Evolutionary conservation across 2,113 vertebrate species (phyloP), one percentile per base, ranked within the genome.

Genomic region (Anarrhichthys ocellatus): DNA sequence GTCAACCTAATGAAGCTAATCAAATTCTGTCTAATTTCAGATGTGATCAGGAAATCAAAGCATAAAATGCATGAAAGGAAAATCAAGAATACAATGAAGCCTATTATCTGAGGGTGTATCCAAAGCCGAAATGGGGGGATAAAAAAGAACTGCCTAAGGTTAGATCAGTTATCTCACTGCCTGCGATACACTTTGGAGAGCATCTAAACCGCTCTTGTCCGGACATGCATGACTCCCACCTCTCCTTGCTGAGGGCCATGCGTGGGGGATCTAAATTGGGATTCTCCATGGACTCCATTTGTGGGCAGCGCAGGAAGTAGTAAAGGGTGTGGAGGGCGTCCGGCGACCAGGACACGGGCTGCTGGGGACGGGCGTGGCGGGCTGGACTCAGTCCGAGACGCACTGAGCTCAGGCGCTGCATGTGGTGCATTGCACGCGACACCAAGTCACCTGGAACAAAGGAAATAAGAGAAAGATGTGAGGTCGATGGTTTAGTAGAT

Each of bases 281-380:
- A 88, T 99, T 99, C 94, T 99, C 98, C 98, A 99, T 98, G 87
- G 97, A 99, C 88, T 99, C 98, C 98, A 99, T 99, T 77, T 99
- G 98, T 36, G 98, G 98, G 75, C 98, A 99, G 74, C 98, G 97
- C 34, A 99, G 95, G 95, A 99, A 99, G 93, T 99, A 99, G 95
- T 99, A 99, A 73, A 99, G 97, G 3, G 98, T 99, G 95, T 99
- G 98, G 52, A 99, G 97, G 86, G 98, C 97, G 0, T 99, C 97
- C 0, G 98, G 97, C 77, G 97, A 98, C 98, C 98, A 99, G 75
- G 96, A 97, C 92, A 99, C 96, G 27, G 96, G 96, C 80, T 99
- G 98, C 6, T 96, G 96, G 48, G 90, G 89, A 40, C 97, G 96
- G 72, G 91, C 78, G 68, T 99, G 97, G 14, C 97, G 96, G 0